Evolutionary conservation across 2,888 invertebrate genomes (phyloP), one percentile per base, ranked within the genome.

Genomic region (Augiades crinisus): DNA sequence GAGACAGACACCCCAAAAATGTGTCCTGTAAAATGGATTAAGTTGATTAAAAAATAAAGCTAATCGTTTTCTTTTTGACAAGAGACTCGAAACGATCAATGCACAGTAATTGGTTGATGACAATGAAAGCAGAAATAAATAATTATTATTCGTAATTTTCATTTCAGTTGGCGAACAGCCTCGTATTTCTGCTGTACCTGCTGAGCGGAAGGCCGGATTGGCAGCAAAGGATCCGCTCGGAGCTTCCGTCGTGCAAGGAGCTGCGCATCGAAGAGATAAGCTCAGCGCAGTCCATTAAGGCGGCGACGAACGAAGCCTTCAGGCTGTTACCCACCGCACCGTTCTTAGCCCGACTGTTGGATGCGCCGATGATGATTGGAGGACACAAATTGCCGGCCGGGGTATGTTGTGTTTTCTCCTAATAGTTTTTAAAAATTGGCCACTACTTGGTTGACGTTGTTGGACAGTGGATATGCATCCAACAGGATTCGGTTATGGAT

Each of bases 221-320:
- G 59, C 95, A 95, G 68, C 78, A 91, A 13, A 91, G 90, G 59
- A 92, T 97, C 38, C 90, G 92, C 10, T 87, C 92, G 0, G 95
- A 95, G 66, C 86, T 95, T 3, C 91, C 92, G 1, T 79, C 90
- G 2, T 89, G 91, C 54, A 91, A 91, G 8, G 86, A 89, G 19
- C 81, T 93, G 34, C 85, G 88, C 3, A 89, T 91, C 10, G 91
- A 92, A 40, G 90, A 92, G 43, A 75, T 95, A 7, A 86, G 91
- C 0, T 90, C 91, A 14, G 93, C 94, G n/a, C 91, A 91, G n/a
- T 95, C 95, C 57, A 90, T 95, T 8, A 93, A 93, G 57, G 96
- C 96, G 0, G 96, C 96, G 56, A 91, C 95, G 21, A 92, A 91
- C 52, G 97, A 97, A 81, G 92, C 94, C 0, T 96, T 95, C 69